Evolutionary conservation across 2,888 invertebrate species (phyloP).

Genomic region (Clostera curtula): DNA sequence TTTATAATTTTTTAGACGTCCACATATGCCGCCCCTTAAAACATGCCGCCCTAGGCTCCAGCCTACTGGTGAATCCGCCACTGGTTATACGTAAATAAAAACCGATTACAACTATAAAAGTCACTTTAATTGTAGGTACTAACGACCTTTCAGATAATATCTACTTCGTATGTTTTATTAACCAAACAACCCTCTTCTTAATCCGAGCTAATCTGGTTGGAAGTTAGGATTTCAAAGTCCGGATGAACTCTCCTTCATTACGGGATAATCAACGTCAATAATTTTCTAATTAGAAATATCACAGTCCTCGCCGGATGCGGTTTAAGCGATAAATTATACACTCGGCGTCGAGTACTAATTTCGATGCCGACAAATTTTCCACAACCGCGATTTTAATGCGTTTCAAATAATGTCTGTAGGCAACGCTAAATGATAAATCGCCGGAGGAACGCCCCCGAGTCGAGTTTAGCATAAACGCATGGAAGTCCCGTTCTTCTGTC

Average conservation of each 20-base stretch:
- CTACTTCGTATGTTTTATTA: too few species aligned
- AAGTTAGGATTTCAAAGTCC: too few species aligned
- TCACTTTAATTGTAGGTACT: too few species aligned
- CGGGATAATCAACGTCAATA: constrained; percentile 52
- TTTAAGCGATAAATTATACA: constrained; percentile 69
- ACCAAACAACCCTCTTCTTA: too few species aligned
- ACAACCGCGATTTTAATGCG: constrained; percentile 72
- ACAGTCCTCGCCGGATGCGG: constrained; percentile 53
- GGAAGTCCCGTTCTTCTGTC: constrained; percentile 41
- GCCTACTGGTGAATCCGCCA: too few species aligned
- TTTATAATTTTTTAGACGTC: too few species aligned
- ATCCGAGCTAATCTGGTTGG: too few species aligned
- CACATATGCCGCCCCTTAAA: too few species aligned
- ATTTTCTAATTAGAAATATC: constrained; percentile 61
- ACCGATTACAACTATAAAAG: too few species aligned
- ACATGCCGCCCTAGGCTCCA: too few species aligned
- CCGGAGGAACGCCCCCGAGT: constrained; percentile 63
- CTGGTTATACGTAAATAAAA: too few species aligned
- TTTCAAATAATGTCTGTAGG: constrained; percentile 75
- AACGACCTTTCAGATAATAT: too few species aligned
- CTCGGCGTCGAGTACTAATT: constrained; percentile 67
- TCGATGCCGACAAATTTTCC: constrained; percentile 73
- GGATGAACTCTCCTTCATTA: constrained; percentile 9
- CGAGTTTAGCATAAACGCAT: constrained; percentile 60
- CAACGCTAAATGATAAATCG: constrained; percentile 74